phyloP scores from a whole-genome alignment of 2,888 invertebrate species.

The Tholera decimalis region DNA sequence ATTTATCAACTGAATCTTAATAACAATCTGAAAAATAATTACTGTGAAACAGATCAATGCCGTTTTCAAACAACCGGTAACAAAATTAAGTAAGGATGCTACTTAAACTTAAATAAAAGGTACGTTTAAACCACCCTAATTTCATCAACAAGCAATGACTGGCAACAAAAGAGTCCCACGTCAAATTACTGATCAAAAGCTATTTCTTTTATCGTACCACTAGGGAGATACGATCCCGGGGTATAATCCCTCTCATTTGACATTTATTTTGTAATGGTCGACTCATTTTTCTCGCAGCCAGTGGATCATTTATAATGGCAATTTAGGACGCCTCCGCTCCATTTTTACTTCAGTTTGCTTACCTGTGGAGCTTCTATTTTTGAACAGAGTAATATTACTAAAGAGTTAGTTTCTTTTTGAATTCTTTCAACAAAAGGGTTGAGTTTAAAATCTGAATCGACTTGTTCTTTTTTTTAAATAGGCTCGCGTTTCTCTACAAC shows the following conservation, averaged over 20 bases:
- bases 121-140: slow-evolving; percentile 14
- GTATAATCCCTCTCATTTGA: slow-evolving; percentile 58
- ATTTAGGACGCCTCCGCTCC: slow-evolving; percentile 44
- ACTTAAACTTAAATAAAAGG: slow-evolving; percentile 19
- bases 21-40: neutral
- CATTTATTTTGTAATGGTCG: slow-evolving; percentile 64
- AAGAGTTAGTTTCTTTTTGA: neutral
- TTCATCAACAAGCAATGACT: slow-evolving; percentile 34
- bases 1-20: no score
- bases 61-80: neutral
- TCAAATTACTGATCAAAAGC: slow-evolving; percentile 54
- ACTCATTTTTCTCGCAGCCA: slow-evolving; percentile 50
- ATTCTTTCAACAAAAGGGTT: slow-evolving; percentile 38
- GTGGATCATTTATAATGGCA: slow-evolving; percentile 63
- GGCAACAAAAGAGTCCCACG: slow-evolving; percentile 26
- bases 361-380: slow-evolving; percentile 40
- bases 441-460: slow-evolving; percentile 28
- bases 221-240: slow-evolving; percentile 32
- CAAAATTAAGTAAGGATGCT: neutral
- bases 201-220: slow-evolving; percentile 38
- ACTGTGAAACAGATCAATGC: neutral
- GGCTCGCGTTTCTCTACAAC: no score
- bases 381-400: slow-evolving; percentile 5
- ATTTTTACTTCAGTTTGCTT: slow-evolving; percentile 36
- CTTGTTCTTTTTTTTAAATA: no score